Conservation (phyloP, 1,140 invertebrate genomes). For the Antheraea pernyi region DNA sequence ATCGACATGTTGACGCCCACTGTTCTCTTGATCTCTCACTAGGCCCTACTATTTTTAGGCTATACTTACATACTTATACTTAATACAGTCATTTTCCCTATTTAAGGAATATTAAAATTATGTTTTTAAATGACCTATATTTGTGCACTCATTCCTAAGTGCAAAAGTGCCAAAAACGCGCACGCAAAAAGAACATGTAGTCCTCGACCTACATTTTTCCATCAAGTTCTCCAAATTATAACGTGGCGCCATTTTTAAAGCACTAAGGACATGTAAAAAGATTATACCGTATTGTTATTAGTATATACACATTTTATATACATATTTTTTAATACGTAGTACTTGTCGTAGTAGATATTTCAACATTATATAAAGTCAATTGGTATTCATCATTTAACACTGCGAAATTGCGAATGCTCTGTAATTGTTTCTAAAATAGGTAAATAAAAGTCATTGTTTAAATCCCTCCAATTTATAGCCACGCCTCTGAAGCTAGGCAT, state of each 20-base stretch:
- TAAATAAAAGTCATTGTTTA: constrained; percentile 9
- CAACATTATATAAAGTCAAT: background rate
- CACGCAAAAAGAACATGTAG: background rate
- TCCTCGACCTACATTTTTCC: constrained; percentile 8
- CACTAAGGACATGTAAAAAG: background rate
- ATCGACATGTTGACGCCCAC: no score
- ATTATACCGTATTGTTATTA: background rate
- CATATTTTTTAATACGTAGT: background rate
- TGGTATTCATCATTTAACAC: background rate
- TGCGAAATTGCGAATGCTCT: background rate
- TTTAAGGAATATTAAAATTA: no score
- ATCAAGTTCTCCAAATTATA: background rate
- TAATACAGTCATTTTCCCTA: no score
- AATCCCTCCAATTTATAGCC: constrained; percentile 13
- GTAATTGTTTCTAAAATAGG: background rate
- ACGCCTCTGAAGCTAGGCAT: constrained; percentile 14
- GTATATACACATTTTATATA: background rate
- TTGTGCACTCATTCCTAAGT: constrained; percentile 2
- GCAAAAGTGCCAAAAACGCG: constrained; percentile 23
- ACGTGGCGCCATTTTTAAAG: constrained; percentile 23
- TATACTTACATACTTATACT: no score
- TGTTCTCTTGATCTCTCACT: no score
- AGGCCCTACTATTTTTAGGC: no score
- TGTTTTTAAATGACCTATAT: constrained; percentile 12
- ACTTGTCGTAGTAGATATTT: background rate